Conservation (phyloP, 2,888 invertebrate genomes). For the Macropis europaea region DNA sequence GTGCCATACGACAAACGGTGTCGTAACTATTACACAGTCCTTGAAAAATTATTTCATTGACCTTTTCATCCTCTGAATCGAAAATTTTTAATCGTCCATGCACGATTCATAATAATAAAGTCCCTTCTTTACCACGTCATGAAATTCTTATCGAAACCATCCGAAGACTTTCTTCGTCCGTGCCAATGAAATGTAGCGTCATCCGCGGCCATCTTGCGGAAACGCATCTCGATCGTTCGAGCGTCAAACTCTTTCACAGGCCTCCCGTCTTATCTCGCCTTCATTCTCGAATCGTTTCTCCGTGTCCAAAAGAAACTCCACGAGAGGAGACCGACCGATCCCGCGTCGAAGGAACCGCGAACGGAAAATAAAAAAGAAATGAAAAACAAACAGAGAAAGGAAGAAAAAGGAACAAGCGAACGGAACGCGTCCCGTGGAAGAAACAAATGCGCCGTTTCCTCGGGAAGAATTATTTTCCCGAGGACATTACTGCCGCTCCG, state of each 20-base stretch:
- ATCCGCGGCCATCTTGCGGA: not conserved
- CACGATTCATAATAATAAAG: not conserved
- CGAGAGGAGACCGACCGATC: slow-evolving; percentile 5
- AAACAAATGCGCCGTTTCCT: slow-evolving; percentile 33
- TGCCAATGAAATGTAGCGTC: slow-evolving; percentile 9
- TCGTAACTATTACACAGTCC: no score
- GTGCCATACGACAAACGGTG: no score
- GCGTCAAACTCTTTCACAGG: slow-evolving; percentile 7
- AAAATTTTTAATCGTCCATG: slow-evolving; percentile 32
- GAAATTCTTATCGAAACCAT: no score
- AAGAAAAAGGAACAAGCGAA: not conserved
- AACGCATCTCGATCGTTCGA: not conserved
- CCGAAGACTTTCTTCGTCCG: not conserved
- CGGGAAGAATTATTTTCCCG: slow-evolving; percentile 43
- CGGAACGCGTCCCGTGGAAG: slow-evolving; percentile 6
- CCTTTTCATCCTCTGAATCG: not conserved
- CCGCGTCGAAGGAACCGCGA: not conserved
- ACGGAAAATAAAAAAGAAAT: not conserved
- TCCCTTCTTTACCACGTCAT: no score
- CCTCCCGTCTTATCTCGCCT: slow-evolving; percentile 43
- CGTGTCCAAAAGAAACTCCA: not conserved
- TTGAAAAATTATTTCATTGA: no score
- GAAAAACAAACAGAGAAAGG: not conserved
- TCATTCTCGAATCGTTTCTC: slow-evolving; percentile 30
- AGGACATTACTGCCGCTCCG: slow-evolving; percentile 42